phyloP scores from a whole-genome alignment of 2,888 invertebrate species.

The Acrobasis repandana region DNA sequence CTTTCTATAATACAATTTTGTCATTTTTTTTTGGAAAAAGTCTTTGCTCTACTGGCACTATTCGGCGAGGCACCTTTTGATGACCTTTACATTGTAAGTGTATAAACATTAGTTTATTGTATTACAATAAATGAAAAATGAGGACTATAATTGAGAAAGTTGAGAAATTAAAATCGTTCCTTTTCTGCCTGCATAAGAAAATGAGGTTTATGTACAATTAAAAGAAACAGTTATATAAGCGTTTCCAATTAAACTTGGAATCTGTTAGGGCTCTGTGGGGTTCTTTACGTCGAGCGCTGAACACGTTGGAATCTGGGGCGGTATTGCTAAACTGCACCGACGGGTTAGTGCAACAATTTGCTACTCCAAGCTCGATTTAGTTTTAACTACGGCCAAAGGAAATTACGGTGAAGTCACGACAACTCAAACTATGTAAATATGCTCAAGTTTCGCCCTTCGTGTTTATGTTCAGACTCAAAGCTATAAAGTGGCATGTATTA shows the following conservation, averaged over 20 bases:
- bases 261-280: slow-evolving; percentile 59
- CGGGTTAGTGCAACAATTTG: slow-evolving; percentile 71
- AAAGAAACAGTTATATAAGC: slow-evolving; percentile 35
- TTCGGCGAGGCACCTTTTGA: too few species aligned
- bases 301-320: slow-evolving; percentile 57
- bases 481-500: slow-evolving; percentile 1
- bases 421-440: slow-evolving; percentile 21
- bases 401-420: slow-evolving; percentile 31
- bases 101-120: too few species aligned
- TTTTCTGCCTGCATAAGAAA: slow-evolving; percentile 26
- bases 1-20: too few species aligned
- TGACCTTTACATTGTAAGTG: too few species aligned
- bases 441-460: slow-evolving; percentile 8
- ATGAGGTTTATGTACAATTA: slow-evolving; percentile 37
- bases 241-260: slow-evolving; percentile 78
- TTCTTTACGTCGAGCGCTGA: slow-evolving; percentile 50
- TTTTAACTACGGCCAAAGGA: slow-evolving; percentile 43
- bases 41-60: too few species aligned
- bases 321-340: slow-evolving; percentile 57
- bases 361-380: slow-evolving; percentile 42
- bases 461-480: slow-evolving; percentile 12
- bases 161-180: neutral
- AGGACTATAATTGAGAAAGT: neutral
- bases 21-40: too few species aligned
- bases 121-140: too few species aligned